These are phyloP conservation scores for Hemistola chrysoprasaria DNA, from an alignment of 2,888 invertebrate species.

Conservation along the genomic window DNA sequence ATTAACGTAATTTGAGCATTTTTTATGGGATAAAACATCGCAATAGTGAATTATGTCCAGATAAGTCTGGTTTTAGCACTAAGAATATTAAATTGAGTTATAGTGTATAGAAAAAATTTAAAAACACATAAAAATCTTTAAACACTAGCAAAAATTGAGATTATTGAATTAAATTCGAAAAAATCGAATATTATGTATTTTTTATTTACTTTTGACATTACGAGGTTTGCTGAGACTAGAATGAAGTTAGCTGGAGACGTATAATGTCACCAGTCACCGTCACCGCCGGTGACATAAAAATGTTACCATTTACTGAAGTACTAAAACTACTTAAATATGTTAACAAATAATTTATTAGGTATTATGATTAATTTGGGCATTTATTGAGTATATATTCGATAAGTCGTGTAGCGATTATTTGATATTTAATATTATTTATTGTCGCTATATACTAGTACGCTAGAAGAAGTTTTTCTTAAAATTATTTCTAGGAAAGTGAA, in stretches of 20 bases:
- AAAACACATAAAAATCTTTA: constrained; percentile 49
- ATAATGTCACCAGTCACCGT: too few species aligned
- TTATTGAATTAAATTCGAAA: constrained; percentile 25
- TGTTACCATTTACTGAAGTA: constrained; percentile 22
- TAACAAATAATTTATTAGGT: too few species aligned
- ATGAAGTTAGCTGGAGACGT: constrained; percentile 44
- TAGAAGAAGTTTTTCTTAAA: too few species aligned
- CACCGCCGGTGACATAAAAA: constrained; percentile 4
- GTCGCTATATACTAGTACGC: too few species aligned
- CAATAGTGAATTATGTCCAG: constrained; percentile 52
- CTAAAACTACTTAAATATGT: too few species aligned
- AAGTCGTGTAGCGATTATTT: too few species aligned
- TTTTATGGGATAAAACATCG: constrained; percentile 53
- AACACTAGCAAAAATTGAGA: constrained; percentile 49
- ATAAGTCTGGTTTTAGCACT: constrained; percentile 45
- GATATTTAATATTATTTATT: too few species aligned
- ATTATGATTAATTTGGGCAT: too few species aligned
- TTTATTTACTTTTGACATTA: constrained; percentile 76
- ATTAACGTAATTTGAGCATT: constrained; percentile 58
- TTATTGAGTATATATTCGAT: too few species aligned
- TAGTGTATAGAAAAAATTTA: constrained; percentile 42
- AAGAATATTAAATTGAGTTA: constrained; percentile 36
- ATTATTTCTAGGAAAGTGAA: too few species aligned
- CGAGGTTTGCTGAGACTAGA: constrained; percentile 50
- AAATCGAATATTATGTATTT: constrained; percentile 37